phyloP scores from a whole-genome alignment of 2,888 invertebrate species.

The Meandrusa payeni region DNA sequence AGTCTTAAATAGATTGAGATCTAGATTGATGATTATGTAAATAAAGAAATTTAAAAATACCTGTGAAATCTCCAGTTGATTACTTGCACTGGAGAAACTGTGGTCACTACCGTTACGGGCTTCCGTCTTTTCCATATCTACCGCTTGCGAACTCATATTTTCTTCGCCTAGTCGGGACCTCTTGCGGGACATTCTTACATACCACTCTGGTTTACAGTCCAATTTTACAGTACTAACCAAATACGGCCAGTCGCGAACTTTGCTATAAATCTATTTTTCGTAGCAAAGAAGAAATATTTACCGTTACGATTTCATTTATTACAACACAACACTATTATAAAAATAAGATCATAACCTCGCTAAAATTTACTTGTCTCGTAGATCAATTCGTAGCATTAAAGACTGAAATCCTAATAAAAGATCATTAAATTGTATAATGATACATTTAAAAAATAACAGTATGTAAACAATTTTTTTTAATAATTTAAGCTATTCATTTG shows the following conservation, averaged over 20 bases:
- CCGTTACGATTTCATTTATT: conserved; percentile 5
- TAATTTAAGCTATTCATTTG: conserved; percentile 1
- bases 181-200: conserved; percentile 75
- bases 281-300: conserved; percentile 6
- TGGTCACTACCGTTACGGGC: conserved; percentile 57
- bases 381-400: not conserved
- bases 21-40: too few relatives aligned
- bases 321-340: conserved; percentile 2
- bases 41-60: conserved; percentile 39
- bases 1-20: too few relatives aligned
- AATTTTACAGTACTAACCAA: conserved; percentile 5
- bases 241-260: not conserved
- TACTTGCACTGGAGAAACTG: conserved; percentile 47
- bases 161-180: conserved; percentile 52
- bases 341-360: conserved; percentile 16
- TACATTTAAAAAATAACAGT: conserved; percentile 1
- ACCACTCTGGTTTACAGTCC: conserved; percentile 34
- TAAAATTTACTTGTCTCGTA: not conserved
- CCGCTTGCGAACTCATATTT: conserved; percentile 58
- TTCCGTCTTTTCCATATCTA: conserved; percentile 47
- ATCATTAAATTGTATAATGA: not conserved
- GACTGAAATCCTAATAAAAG: not conserved
- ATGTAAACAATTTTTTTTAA: conserved; percentile 4
- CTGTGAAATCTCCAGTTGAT: conserved; percentile 41
- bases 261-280: not conserved